Conservation (phyloP, 1,140 invertebrate genomes). For the Kradibia gibbosae region DNA sequence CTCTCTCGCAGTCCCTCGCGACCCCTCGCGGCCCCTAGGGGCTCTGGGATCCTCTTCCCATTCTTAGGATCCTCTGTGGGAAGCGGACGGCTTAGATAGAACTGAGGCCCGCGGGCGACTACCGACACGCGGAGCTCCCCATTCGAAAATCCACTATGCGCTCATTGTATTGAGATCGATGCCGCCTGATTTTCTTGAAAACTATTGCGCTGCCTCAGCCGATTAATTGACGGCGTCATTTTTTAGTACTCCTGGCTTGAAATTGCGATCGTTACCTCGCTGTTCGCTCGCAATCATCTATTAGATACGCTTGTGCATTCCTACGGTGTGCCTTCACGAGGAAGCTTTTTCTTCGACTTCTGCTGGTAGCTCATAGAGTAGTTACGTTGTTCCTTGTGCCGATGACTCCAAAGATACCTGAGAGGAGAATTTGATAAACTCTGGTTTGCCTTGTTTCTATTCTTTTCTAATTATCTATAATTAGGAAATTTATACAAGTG, state of each 20-base stretch:
- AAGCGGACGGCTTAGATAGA: too few relatives aligned
- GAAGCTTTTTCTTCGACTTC: too few relatives aligned
- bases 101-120: background rate
- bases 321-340: too few relatives aligned
- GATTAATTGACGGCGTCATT: background rate
- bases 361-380: too few relatives aligned
- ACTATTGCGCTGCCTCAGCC: background rate
- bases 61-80: too few relatives aligned
- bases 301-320: background rate
- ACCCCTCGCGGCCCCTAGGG: background rate
- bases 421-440: too few relatives aligned
- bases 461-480: too few relatives aligned
- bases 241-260: background rate
- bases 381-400: too few relatives aligned
- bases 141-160: constrained; percentile 32
- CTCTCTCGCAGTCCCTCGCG: background rate
- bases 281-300: background rate
- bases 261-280: background rate
- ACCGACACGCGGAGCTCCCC: background rate
- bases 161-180: constrained; percentile 3
- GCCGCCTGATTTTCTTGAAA: background rate
- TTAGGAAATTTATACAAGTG: too few relatives aligned
- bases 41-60: background rate
- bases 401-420: too few relatives aligned
- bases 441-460: too few relatives aligned